phyloP scores from a whole-genome alignment of 1,140 invertebrate genomes.

The Globodera ellingtonae region DNA sequence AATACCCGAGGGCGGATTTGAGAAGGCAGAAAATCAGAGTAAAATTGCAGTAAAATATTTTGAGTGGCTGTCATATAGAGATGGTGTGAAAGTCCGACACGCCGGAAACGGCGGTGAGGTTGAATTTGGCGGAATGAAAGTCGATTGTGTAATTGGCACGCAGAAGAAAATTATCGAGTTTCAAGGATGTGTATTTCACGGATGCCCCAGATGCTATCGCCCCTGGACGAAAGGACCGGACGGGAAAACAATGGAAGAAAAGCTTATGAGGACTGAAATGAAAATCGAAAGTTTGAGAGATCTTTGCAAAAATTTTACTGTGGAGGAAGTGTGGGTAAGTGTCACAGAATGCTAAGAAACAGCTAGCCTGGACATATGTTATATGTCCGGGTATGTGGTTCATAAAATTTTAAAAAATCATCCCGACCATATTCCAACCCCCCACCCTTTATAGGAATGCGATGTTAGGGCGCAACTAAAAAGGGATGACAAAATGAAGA shows the following conservation, averaged over 20 bases:
- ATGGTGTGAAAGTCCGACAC: neutral
- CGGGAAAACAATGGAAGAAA: neutral
- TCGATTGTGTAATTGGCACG: neutral
- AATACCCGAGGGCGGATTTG: neutral
- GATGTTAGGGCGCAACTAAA: neutral
- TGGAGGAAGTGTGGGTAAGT: neutral
- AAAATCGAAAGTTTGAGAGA: neutral
- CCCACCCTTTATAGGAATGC: neutral
- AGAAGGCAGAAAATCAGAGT: constrained; percentile 13
- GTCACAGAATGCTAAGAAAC: no score
- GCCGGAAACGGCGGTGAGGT: neutral
- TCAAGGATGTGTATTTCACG: constrained; percentile 14
- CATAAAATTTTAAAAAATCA: no score
- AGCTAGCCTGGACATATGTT: no score
- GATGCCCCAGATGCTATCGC: neutral
- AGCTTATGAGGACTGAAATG: neutral
- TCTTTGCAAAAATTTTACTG: neutral
- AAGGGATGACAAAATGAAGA: constrained; percentile 3
- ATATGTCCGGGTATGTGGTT: no score
- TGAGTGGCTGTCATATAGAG: neutral
- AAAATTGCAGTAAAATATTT: constrained; percentile 8
- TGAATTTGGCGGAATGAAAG: neutral
- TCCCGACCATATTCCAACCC: no score
- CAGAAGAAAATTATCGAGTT: neutral
- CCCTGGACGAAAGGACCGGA: neutral